Conservation (phyloP, 1,140 invertebrate species). For the Arion vulgaris region DNA sequence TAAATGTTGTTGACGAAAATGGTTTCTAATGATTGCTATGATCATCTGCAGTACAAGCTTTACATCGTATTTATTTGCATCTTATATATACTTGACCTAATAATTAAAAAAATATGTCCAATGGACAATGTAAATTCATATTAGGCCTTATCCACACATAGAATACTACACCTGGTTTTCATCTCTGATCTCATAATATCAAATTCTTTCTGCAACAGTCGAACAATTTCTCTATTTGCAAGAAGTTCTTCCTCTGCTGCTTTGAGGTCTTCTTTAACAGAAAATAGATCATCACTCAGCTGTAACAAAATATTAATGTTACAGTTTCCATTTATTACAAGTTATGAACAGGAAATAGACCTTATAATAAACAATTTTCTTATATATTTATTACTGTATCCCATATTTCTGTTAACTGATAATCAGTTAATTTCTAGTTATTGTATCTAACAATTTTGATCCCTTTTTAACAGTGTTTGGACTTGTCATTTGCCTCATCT, state of each 20-base stretch:
- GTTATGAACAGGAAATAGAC: background rate
- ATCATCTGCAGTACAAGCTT: too few species aligned
- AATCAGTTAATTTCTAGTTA: too few species aligned
- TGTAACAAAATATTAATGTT: conserved; percentile 12
- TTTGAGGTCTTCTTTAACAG: conserved; percentile 60
- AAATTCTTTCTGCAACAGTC: conserved; percentile 70
- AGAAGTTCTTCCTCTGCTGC: conserved; percentile 68
- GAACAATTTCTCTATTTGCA: conserved; percentile 70
- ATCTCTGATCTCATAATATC: conserved; percentile 61
- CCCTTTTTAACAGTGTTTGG: too few species aligned
- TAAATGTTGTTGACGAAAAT: too few species aligned
- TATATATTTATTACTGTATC: background rate
- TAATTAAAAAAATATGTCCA: too few species aligned
- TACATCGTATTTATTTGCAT: too few species aligned
- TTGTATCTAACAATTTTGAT: too few species aligned
- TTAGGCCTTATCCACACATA: too few species aligned
- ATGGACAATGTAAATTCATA: too few species aligned
- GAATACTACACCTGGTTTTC: conserved; percentile 55
- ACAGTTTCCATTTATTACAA: background rate
- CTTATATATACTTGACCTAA: too few species aligned
- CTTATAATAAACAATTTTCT: background rate
- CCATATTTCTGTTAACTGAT: background rate
- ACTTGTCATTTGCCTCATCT: too few species aligned
- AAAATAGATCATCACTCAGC: conserved; percentile 56
- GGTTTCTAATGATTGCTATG: too few species aligned